Evolutionary conservation across 1,140 invertebrate species (phyloP), one percentile per base, ranked within the genome.

Genomic region (Orchesella cincta): DNA sequence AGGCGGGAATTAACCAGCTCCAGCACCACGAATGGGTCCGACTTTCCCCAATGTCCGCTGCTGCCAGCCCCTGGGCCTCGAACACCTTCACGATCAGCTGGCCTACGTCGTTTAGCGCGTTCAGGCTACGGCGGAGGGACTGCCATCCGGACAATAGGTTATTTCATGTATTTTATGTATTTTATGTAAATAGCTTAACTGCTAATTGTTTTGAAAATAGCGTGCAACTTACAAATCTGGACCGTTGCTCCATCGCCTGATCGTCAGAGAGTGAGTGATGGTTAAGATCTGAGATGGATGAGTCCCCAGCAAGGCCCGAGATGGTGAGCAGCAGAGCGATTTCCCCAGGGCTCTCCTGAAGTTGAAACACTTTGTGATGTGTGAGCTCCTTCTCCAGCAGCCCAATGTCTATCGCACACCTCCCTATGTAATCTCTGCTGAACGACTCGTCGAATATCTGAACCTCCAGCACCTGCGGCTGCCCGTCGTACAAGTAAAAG

Each of bases 1-100:
- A 99, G 87, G 70, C 97, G 89, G 0, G 95, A 90, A 86, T 99
- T 99, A 1, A 95, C 93, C 70, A 99, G 86, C 86, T 99, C 97
- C 1, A 99, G 83, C 0, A 99, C 97, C 87, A 95, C 98, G 85
- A 99, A 99, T 0, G 98, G 98, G 88, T 99, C 98, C 80, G 93
- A 94, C 83, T 95, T 96, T 0, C 96, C 95, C 94, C 94, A 31
- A 98, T 86, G 85, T 98, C 96, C 0, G 95, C 95, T 0, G 95
- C 93, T 0, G 93, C 94, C 2, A 98, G 85, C 14, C 95, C 94
- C 77, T 93, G 92, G 3, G 95, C 96, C 81, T 92, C 91, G 83
- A 92, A 97, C 0, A 98, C 88, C 87, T 95, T 96, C 0, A 97
- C 93, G 0, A 92, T 94, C 0, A 97, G 85, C 86, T 94, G 92